These are phyloP conservation scores for Bombycilla garrulus DNA, from an alignment of 2,113 vertebrate genomes.

Conservation along the genomic window DNA sequence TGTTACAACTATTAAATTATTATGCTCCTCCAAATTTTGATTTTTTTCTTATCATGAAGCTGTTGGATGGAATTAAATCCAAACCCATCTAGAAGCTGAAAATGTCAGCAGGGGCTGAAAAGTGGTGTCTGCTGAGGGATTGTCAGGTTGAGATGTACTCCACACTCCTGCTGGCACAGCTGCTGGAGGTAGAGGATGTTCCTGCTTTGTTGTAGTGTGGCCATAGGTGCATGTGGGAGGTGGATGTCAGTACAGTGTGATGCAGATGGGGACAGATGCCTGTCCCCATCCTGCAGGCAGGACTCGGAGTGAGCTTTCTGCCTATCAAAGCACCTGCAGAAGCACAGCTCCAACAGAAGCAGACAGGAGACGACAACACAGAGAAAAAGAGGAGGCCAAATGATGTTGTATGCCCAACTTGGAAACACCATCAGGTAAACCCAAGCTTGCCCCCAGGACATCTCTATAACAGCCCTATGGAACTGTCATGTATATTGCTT, in stretches of 20 bases:
- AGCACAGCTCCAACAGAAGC: background rate
- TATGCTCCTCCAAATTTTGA: background rate
- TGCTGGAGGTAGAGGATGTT: background rate
- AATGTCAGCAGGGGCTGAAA: background rate
- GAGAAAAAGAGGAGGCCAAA: background rate
- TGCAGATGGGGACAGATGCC: background rate
- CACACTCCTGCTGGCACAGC: background rate
- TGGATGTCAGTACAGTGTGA: background rate
- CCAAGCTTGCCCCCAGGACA: background rate
- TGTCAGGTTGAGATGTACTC: background rate
- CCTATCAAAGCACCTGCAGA: background rate
- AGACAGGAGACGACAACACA: background rate
- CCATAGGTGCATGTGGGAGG: background rate
- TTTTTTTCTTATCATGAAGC: background rate
- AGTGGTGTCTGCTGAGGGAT: background rate
- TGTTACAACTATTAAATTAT: background rate
- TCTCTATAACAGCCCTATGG: background rate
- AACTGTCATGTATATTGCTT: background rate
- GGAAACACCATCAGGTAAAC: background rate
- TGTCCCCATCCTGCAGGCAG: background rate
- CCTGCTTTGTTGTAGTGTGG: background rate
- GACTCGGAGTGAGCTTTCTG: background rate
- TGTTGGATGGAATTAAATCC: background rate
- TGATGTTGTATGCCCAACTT: background rate
- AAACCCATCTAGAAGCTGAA: background rate